Base-by-base conservation (phyloP, 2,797 vertebrate species). In the Anas georgica region DNA sequence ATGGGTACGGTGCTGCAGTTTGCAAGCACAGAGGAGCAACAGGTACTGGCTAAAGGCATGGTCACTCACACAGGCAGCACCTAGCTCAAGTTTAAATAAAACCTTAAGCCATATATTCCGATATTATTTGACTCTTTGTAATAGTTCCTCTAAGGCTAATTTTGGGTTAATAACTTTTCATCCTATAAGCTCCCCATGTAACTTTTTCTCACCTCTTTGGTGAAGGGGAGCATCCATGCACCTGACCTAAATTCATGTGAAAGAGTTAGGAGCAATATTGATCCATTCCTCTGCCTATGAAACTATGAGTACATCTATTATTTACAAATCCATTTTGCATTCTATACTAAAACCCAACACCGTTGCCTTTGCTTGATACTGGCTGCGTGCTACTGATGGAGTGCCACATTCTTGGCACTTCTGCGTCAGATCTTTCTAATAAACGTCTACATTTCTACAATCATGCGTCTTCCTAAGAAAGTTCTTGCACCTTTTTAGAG, bases 291-390 rank as follows among this genome's bases (percentile, higher is more conserved):
- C 80, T 74, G 12, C 41, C 85, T 79, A 29, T 58, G 70, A 88
- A 96, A 88, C 45, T 18, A 66, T 63, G 84, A 79, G 56, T 6
- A 88, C 56, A 86, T 78, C 56, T 72, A 70, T 75, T 69, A 90
- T 37, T 83, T 69, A 63, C 46, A 66, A 80, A 78, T 77, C 37
- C 35, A 82, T 91, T 88, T 77, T 76, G 52, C 55, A 68, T 92
- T 91, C 91, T 21, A 56, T 91, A 85, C 52, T 52, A 37, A 73
- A 78, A 17, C 35, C 54, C 48, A 52, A 74, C 28, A 39, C 56
- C 1, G 0, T 83, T 75, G 33, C 66, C 87, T 48, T 17, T 43
- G 58, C 46, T 86, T 77, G 80, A 84, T 55, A 67, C 80, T 84
- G 80, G 86, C 64, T 91, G 77, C 63, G 54, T 25, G 11, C 78